A percentile compares a stretch with the other conserved stretches of the same genome.
Evolutionary conservation across 2,113 vertebrate species (phyloP).

Genomic region (Narcine bancroftii): DNA sequence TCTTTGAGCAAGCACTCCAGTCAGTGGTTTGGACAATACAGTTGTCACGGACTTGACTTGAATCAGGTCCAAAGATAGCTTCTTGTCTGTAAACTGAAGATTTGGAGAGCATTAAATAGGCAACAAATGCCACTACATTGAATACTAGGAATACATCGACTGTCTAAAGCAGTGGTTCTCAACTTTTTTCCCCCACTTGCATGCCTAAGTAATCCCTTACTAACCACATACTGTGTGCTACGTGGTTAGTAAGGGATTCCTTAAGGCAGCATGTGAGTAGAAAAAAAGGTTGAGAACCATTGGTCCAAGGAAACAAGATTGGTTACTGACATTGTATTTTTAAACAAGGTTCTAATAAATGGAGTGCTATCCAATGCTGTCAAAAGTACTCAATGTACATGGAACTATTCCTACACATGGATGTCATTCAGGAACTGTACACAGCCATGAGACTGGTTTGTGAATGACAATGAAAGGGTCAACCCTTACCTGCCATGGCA

Average conservation of each 20-base stretch:
- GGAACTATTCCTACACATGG: background rate
- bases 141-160: background rate
- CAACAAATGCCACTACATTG: background rate
- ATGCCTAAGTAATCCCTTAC: too few species aligned
- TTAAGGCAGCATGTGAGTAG: too few species aligned
- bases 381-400: background rate
- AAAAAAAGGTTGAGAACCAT: too few species aligned
- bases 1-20: slow-evolving; percentile 62
- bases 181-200: too few species aligned
- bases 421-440: background rate
- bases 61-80: slow-evolving; percentile 36
- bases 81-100: slow-evolving; percentile 49
- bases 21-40: slow-evolving; percentile 63
- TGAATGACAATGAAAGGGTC: background rate
- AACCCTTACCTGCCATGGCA: slow-evolving; percentile 49
- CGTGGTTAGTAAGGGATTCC: too few species aligned
- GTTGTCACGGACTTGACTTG: slow-evolving; percentile 57
- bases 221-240: too few species aligned
- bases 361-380: background rate
- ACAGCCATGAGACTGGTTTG: background rate
- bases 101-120: background rate
- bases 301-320: too few species aligned
- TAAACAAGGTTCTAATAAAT: background rate
- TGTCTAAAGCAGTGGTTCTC: too few species aligned
- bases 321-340: too few species aligned